These are phyloP conservation scores for Coregonus sp. DNA, from an alignment of 2,797 vertebrate species.

Conservation along the genomic window DNA sequence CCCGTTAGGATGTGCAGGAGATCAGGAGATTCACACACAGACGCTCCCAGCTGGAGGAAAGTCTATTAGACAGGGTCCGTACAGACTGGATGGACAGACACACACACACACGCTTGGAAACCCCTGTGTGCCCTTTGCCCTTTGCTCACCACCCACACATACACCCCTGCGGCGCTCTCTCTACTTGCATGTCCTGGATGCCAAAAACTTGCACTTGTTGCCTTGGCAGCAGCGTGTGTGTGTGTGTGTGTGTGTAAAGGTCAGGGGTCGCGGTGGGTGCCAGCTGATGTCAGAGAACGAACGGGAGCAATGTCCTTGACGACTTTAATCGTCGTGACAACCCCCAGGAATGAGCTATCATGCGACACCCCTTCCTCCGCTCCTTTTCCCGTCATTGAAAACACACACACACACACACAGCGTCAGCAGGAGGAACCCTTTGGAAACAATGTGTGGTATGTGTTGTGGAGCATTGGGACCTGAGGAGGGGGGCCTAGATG, in stretches of 20 bases:
- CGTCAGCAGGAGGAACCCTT: conserved; percentile 60
- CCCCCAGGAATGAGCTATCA: conserved; percentile 63
- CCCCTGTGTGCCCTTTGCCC: conserved; percentile 2
- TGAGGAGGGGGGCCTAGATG: conserved; percentile 24
- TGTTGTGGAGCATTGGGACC: conserved; percentile 25
- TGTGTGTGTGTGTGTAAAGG: conserved; percentile 44
- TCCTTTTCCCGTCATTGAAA: conserved; percentile 52
- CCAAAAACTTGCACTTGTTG: conserved; percentile 3
- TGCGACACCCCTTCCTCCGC: conserved; percentile 56
- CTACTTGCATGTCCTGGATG: background rate
- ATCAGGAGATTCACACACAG: conserved; percentile 32
- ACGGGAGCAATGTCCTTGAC: conserved; percentile 55
- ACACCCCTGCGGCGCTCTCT: background rate
- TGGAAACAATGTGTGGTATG: conserved; percentile 60
- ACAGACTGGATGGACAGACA: conserved; percentile 24
- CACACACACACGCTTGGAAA: conserved; percentile 12
- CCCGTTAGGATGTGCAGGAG: conserved; percentile 51
- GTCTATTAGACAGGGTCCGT: conserved; percentile 21
- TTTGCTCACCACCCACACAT: background rate
- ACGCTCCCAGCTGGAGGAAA: conserved; percentile 25
- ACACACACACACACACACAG: conserved; percentile 38
- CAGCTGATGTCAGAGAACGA: conserved; percentile 58
- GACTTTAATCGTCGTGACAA: conserved; percentile 64
- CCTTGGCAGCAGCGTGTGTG: conserved; percentile 19
- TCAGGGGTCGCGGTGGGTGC: conserved; percentile 44